phyloP scores from a whole-genome alignment of 2,113 vertebrate genomes.

The Cyprinus carpio region DNA sequence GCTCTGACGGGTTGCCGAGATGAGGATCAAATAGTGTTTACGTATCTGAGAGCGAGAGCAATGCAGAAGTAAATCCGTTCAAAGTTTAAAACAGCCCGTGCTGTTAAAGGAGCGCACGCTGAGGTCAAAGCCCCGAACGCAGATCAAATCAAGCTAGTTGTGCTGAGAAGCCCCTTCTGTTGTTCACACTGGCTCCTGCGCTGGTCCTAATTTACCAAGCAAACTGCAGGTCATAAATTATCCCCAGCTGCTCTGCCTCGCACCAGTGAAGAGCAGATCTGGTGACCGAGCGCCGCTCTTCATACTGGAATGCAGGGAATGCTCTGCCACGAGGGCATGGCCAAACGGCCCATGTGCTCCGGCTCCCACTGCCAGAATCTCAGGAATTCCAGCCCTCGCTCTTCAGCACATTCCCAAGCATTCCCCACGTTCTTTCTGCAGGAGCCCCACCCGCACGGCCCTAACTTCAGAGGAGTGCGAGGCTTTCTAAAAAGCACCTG shows the following conservation, averaged over 20 bases:
- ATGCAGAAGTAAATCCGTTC: background rate
- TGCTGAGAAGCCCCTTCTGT: conserved; percentile 36
- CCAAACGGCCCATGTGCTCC: conserved; percentile 60
- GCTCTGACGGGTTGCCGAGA: background rate
- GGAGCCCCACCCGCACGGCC: conserved; percentile 4
- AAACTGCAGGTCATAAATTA: conserved; percentile 75
- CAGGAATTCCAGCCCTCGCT: conserved; percentile 74
- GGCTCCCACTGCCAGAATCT: conserved; percentile 71
- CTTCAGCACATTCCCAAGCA: conserved; percentile 58
- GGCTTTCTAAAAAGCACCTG: background rate
- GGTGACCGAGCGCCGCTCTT: conserved; percentile 71
- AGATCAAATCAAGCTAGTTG: background rate
- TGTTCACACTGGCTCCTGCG: conserved; percentile 70
- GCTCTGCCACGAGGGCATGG: conserved; percentile 58
- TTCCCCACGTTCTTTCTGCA: conserved; percentile 35
- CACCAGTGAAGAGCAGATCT: conserved; percentile 77
- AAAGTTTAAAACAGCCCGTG: conserved; percentile 1
- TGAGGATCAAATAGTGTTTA: background rate
- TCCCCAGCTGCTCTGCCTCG: conserved; percentile 76
- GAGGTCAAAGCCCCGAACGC: background rate
- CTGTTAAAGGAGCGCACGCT: background rate
- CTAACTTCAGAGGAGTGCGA: background rate
- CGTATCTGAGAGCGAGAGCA: background rate
- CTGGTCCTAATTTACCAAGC: conserved; percentile 74
- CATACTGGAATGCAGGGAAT: conserved; percentile 76